Evolutionary conservation across 2,113 vertebrate genomes (phyloP), one percentile per base, ranked within the genome.

Genomic region (Oncorhynchus kisutch): DNA sequence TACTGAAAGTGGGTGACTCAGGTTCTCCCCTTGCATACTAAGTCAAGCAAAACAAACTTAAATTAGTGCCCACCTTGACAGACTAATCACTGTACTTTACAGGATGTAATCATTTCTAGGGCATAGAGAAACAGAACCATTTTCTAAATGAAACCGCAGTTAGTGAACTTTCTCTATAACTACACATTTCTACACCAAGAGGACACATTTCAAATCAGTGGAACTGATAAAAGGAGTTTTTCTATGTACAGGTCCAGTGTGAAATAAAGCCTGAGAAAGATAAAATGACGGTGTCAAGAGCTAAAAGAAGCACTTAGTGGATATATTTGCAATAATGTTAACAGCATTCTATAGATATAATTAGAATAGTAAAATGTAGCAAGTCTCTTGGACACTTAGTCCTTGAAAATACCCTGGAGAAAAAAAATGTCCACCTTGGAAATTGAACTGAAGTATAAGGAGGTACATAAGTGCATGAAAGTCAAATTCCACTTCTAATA

Each of bases 191-290:
- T 45, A 22, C 25, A 76, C 49, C 68, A 39, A 67, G 13, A 68
- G 24, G 59, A 71, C 62, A 20, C 2, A 71, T 25, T 27, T 34
- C 27, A 13, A 74, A 45, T 69, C 59, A 49, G 9, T 7, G n/a
- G 48, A 59, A 31, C 72, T 45, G 49, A 59, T 73, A n/a, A 73
- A 27, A 69, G 7, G 2, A 6, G 2, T 14, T 68, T 25, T 65
- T 78, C 39, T 64, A 31, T 39, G 75, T 34, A 77, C 77, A 39
- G 82, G 64, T 72, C 85, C 87, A 88, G 87, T 90, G 86, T 90
- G 54, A 75, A 73, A 24, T 16, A 74, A 73, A 76, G 73, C 82
- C 81, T 82, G 81, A 84, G 78, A 72, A 68, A 65, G 27, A 62
- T 11, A 62, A 5, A 22, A 62, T 91, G 82, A 89, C 0, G 2